These are phyloP conservation scores for Nephila pilipes DNA, from an alignment of 1,140 invertebrate genomes.

Conservation along the genomic window DNA sequence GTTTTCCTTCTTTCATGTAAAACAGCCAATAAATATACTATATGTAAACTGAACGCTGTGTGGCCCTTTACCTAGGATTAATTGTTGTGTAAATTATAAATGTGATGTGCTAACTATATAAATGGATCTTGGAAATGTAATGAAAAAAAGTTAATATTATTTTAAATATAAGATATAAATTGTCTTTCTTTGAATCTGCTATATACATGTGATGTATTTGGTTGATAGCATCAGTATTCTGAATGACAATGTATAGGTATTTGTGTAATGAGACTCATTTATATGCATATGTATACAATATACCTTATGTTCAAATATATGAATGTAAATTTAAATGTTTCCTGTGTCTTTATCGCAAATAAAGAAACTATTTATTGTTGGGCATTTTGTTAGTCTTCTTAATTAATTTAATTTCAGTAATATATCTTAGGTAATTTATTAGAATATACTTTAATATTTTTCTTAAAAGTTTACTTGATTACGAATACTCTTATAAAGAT, in stretches of 20 bases:
- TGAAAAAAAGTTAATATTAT: neutral
- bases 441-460: too few relatives aligned
- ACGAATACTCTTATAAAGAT: too few relatives aligned
- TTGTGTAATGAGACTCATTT: neutral
- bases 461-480: too few relatives aligned
- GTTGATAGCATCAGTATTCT: neutral
- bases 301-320: constrained; percentile 16
- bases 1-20: neutral
- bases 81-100: neutral
- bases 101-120: neutral
- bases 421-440: too few relatives aligned
- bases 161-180: neutral
- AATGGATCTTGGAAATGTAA: neutral
- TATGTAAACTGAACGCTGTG: neutral
- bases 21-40: neutral
- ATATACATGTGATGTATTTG: neutral
- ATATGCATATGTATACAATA: neutral
- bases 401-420: too few relatives aligned
- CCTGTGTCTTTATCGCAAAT: constrained; percentile 36
- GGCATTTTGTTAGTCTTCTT: neutral
- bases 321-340: constrained; percentile 45
- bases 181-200: neutral
- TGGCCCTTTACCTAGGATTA: neutral
- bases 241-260: neutral
- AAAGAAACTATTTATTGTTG: neutral